Evolutionary conservation across 2,113 vertebrate genomes (phyloP), one percentile per base, ranked within the genome.

Genomic region (Cyphomyrus discorhynchus): DNA sequence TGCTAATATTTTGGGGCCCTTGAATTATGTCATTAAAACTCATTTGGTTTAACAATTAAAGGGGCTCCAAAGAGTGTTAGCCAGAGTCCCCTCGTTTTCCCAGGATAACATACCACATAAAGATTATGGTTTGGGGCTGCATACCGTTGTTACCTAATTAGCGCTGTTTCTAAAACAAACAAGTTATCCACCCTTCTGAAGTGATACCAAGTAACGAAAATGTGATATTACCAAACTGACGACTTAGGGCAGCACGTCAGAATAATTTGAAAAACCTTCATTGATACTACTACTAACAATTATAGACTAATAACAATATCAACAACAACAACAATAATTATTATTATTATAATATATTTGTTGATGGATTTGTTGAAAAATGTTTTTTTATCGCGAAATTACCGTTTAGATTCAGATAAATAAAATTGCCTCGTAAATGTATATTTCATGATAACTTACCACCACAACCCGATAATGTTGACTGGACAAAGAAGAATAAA

Each of bases 401-500:
- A 15, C 39, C 10, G 83, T 2, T 86, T 8, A 27, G 15, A 80
- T 86, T 86, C 24, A 13, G 8, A 13, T 47, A 21, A 53, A 87
- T 86, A 39, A 39, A 42, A 31, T 87, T 50, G 49, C 15, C 10
- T 9, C 8, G 10, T 53, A 31, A 89, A 50, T 53, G 80, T 86
- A 66, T 88, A 47, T 85, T 53, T 56, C 35, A 86, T 52, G 56
- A 24, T 91, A 94, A 97, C 97, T 97, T 95, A 98, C 97, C 97
- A 98, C 97, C 97, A 98, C 27, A 98, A 96, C 89, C 97, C 97
- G 94, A 98, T 98, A 94, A 98, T 98, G 91, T 98, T 98, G 94
- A 97, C 97, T n/a, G 97, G 97, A 92, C 97, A 98, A 89, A 98
- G 96, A 80, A 98, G 93, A 92, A 98, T 97, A 90, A 98, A 97